Evolutionary conservation across 2,888 invertebrate species (phyloP).

Genomic region (Fabriciana adippe): DNA sequence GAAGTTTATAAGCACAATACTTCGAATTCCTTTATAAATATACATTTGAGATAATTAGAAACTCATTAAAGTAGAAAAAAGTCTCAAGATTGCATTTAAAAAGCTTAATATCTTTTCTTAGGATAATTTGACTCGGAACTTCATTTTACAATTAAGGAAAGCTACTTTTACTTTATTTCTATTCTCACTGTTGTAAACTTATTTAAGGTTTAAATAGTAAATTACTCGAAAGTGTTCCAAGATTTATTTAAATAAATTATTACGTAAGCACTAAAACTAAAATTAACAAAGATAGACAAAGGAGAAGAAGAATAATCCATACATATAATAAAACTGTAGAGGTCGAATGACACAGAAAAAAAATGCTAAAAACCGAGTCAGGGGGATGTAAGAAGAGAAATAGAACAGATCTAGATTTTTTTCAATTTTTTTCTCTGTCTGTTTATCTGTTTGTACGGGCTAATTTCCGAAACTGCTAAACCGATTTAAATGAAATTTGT

Average conservation of each 20-base stretch:
- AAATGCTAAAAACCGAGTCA: too few relatives aligned
- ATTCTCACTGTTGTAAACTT: background rate
- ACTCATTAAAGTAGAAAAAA: slow-evolving; percentile 14
- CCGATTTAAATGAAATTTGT: too few relatives aligned
- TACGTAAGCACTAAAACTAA: too few relatives aligned
- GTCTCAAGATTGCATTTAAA: slow-evolving; percentile 10
- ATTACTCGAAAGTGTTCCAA: background rate
- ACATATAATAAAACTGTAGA: too few relatives aligned
- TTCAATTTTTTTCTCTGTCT: too few relatives aligned
- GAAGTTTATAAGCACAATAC: background rate
- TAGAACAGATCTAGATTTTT: too few relatives aligned
- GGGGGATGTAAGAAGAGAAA: too few relatives aligned
- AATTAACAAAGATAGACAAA: too few relatives aligned
- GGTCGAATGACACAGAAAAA: too few relatives aligned
- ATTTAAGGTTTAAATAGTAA: background rate
- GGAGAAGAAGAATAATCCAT: background rate
- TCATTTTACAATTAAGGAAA: slow-evolving; percentile 4
- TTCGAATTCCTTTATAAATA: background rate
- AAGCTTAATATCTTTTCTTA: slow-evolving; percentile 12
- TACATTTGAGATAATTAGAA: slow-evolving; percentile 6
- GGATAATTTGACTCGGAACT: slow-evolving; percentile 8
- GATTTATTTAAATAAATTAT: too few relatives aligned
- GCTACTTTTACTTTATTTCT: slow-evolving; percentile 1
- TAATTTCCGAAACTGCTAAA: too few relatives aligned
- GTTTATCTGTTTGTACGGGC: too few relatives aligned